These are phyloP conservation scores for Muntiacus muntjak DNA, from an alignment of 2,113 vertebrate species.

Conservation along the genomic window DNA sequence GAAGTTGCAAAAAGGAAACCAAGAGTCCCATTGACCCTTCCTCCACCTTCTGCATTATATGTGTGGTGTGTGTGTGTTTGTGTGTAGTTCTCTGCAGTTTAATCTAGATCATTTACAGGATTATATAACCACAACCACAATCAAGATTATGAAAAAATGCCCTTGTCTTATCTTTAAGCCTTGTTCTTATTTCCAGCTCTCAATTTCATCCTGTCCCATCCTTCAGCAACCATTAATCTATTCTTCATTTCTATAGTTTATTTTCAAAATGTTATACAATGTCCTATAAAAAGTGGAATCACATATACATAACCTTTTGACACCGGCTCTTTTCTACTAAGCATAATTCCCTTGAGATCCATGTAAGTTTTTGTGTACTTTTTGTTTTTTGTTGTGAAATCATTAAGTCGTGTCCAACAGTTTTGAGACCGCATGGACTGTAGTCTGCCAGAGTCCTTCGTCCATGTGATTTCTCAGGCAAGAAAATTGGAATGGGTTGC, in stretches of 20 bases:
- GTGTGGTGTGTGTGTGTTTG: not conserved
- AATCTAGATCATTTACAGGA: not conserved
- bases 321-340: not conserved
- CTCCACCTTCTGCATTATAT: not conserved
- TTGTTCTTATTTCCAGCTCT: not conserved
- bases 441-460: not conserved
- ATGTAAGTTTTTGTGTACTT: not conserved
- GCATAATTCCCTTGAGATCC: not conserved
- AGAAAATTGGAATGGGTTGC: not conserved
- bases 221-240: not conserved
- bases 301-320: not conserved
- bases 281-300: not conserved
- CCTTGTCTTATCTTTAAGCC: not conserved
- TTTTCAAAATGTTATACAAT: not conserved
- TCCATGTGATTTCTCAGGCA: not conserved
- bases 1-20: not conserved
- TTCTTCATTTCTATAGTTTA: not conserved
- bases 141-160: not conserved
- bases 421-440: not conserved
- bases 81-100: not conserved
- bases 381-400: not conserved
- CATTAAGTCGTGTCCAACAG: not conserved
- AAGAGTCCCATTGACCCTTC: not conserved
- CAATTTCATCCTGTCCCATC: not conserved
- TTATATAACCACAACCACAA: not conserved